Conservation (phyloP, 1,140 invertebrate species). For the Sarcophaga bullata region DNA sequence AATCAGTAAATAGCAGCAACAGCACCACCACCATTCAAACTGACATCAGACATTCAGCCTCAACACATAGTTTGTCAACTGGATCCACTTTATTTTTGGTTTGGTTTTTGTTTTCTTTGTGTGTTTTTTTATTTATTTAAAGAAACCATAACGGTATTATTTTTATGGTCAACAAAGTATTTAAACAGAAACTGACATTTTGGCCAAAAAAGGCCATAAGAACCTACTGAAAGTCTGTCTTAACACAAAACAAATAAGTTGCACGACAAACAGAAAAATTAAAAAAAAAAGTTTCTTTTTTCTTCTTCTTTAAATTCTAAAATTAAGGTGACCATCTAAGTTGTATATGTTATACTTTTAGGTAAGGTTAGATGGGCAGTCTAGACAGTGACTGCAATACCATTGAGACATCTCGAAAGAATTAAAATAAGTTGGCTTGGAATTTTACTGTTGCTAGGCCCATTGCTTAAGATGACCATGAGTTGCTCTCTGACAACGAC, state of each 20-base stretch:
- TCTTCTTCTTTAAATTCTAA: not conserved
- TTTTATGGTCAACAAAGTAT: slow-evolving; percentile 7
- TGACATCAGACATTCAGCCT: not conserved
- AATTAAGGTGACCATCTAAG: not conserved
- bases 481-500: too few relatives aligned
- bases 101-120: not conserved
- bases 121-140: not conserved
- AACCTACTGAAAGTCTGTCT: not conserved
- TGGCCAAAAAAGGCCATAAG: slow-evolving; percentile 5
- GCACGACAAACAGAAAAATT: not conserved
- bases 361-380: too few relatives aligned
- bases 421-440: too few relatives aligned
- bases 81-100: not conserved
- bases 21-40: not conserved
- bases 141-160: not conserved
- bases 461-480: too few relatives aligned
- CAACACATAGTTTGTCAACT: slow-evolving; percentile 16
- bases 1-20: too few relatives aligned
- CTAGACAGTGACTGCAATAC: too few relatives aligned
- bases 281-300: too few relatives aligned
- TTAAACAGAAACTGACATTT: not conserved
- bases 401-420: too few relatives aligned
- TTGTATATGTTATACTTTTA: too few relatives aligned
- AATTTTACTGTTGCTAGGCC: too few relatives aligned
- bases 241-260: not conserved